Conservation (phyloP, 2,797 vertebrate species). For the Hafferia zeledoni region DNA sequence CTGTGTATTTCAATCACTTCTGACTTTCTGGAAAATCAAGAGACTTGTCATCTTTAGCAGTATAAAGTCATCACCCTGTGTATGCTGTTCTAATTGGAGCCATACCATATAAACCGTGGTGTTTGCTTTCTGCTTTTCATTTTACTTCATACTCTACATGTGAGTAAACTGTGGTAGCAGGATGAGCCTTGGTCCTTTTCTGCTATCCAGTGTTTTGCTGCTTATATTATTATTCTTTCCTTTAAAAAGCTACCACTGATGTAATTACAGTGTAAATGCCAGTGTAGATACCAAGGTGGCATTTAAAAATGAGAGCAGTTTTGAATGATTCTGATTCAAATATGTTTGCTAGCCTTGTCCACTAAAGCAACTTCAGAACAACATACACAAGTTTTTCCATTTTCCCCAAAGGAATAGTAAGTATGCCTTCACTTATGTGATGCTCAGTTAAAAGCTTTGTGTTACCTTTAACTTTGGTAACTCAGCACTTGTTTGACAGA, state of each 20-base stretch:
- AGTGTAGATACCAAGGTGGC: neutral
- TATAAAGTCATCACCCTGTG: neutral
- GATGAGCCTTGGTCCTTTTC: neutral
- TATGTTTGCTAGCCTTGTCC: neutral
- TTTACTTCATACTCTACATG: neutral
- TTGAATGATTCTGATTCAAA: neutral
- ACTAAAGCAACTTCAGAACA: neutral
- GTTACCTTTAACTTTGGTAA: neutral
- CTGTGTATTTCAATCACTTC: neutral
- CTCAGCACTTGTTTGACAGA: neutral
- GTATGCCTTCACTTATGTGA: neutral
- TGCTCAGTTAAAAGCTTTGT: neutral
- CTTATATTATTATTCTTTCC: neutral
- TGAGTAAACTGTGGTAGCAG: neutral
- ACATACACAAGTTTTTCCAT: neutral
- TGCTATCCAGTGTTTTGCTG: neutral
- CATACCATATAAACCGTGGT: rapidly evolving
- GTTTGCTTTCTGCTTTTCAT: neutral
- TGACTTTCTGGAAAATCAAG: neutral
- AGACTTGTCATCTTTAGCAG: neutral
- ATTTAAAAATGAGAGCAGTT: neutral
- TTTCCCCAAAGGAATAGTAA: neutral
- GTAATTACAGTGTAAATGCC: neutral
- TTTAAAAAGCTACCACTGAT: neutral
- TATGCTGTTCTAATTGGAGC: neutral